A percentile compares a stretch with the other conserved stretches of the same genome.
phyloP scores from a whole-genome alignment of 92 coral and sea anemone genomes.

The Palythoa heliodiscus region DNA sequence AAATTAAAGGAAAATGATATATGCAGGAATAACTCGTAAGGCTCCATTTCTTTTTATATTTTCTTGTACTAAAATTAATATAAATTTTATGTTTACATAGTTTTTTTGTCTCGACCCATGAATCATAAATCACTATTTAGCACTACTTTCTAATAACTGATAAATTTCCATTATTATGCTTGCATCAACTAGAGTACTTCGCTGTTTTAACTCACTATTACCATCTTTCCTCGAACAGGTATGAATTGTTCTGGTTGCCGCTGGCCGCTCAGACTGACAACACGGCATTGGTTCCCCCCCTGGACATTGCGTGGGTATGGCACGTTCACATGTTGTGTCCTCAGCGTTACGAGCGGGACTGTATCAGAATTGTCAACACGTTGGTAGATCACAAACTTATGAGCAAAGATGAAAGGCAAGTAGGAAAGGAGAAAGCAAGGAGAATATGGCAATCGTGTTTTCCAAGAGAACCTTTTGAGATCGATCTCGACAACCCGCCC shows the following conservation, averaged over 20 bases:
- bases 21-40: no score
- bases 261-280: constrained; percentile 33
- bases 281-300: constrained; percentile 50
- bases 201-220: background rate
- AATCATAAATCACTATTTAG: no score
- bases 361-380: constrained; percentile 44
- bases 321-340: constrained; percentile 64
- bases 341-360: constrained; percentile 59
- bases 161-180: no score
- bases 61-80: no score
- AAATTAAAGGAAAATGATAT: no score
- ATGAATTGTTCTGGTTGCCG: constrained; percentile 43
- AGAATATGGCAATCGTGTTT: constrained; percentile 65
- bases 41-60: no score
- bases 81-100: no score
- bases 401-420: constrained; percentile 43
- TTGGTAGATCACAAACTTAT: constrained; percentile 54
- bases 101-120: no score
- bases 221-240: background rate
- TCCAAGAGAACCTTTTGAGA: constrained; percentile 49
- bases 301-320: constrained; percentile 84
- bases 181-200: no score
- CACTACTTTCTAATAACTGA: no score
- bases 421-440: constrained; percentile 45
- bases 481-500: constrained; percentile 30